Evolutionary conservation across 2,113 vertebrate species (phyloP).

Genomic region (zebrafish (Danio rerio)): DNA sequence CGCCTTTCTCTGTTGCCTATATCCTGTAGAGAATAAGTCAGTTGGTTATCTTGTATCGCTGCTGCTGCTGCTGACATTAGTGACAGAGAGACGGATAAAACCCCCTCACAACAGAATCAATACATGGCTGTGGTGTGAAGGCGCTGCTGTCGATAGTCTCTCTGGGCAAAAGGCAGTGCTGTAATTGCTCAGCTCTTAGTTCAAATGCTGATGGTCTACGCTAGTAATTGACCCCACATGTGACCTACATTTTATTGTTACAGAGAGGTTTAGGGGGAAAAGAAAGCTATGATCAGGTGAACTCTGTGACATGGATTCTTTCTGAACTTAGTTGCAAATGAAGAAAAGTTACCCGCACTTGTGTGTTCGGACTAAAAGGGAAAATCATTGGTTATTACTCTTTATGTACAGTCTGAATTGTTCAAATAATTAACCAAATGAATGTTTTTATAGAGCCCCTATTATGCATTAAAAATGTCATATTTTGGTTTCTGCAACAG

Average conservation of each 20-base stretch:
- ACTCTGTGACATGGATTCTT: neutral
- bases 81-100: neutral
- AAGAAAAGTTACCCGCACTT: neutral
- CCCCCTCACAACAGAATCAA: constrained; percentile 17
- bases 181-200: constrained; percentile 4
- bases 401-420: too few relatives aligned
- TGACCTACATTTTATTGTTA: constrained; percentile 16
- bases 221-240: constrained; percentile 6
- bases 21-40: neutral
- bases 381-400: neutral
- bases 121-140: neutral
- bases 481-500: too few relatives aligned
- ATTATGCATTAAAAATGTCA: too few relatives aligned
- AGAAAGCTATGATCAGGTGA: neutral
- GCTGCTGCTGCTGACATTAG: neutral
- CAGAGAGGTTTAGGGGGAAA: neutral
- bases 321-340: neutral
- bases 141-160: neutral
- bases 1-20: neutral
- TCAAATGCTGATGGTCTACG: neutral
- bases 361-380: neutral
- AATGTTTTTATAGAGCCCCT: too few relatives aligned
- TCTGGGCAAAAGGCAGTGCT: neutral
- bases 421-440: too few relatives aligned
- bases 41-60: neutral